Percentiles rank a stretch among this genome's conserved stretches.
These are phyloP conservation scores for Trichosurus vulpecula DNA, from an alignment of 2,797 vertebrate species.

Conservation along the genomic window DNA sequence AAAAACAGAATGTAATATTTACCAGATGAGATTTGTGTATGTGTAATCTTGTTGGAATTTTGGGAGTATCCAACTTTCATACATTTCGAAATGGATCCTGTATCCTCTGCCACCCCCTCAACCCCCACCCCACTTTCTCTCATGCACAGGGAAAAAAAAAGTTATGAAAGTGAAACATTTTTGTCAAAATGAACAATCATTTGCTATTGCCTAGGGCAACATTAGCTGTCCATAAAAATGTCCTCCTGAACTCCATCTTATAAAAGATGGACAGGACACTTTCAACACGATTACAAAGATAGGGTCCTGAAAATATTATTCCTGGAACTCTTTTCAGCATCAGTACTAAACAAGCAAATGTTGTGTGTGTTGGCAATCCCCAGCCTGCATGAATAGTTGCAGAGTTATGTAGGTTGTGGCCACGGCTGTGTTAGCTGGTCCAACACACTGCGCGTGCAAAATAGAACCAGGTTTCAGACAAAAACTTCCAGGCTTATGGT, in stretches of 20 bases:
- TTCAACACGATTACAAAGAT: constrained; percentile 73
- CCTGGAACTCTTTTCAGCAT: constrained; percentile 78
- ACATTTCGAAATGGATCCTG: constrained; percentile 90
- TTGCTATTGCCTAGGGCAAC: constrained; percentile 67
- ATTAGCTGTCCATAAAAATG: constrained; percentile 73
- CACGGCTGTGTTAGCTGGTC: constrained; percentile 38
- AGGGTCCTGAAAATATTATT: constrained; percentile 76
- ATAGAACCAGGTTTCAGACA: constrained; percentile 53
- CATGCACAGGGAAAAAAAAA: constrained; percentile 75
- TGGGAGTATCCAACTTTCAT: constrained; percentile 91
- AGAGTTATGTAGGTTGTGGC: constrained; percentile 51
- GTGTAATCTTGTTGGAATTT: constrained; percentile 96
- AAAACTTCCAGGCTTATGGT: constrained; percentile 39
- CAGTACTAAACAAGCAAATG: constrained; percentile 75
- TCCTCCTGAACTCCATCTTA: constrained; percentile 62
- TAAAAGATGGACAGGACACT: constrained; percentile 66
- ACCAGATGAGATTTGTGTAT: constrained; percentile 93
- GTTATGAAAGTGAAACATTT: constrained; percentile 74
- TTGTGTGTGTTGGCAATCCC: constrained; percentile 75
- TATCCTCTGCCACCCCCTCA: constrained; percentile 74
- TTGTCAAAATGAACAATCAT: constrained; percentile 75
- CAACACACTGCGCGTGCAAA: constrained; percentile 39
- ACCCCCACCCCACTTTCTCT: constrained; percentile 36
- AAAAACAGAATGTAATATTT: constrained; percentile 91
- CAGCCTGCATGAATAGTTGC: constrained; percentile 69